Percentiles rank a stretch among this genome's conserved stretches.
These are phyloP conservation scores for Chamaea fasciata DNA, from an alignment of 2,113 vertebrate species.

Conservation along the genomic window DNA sequence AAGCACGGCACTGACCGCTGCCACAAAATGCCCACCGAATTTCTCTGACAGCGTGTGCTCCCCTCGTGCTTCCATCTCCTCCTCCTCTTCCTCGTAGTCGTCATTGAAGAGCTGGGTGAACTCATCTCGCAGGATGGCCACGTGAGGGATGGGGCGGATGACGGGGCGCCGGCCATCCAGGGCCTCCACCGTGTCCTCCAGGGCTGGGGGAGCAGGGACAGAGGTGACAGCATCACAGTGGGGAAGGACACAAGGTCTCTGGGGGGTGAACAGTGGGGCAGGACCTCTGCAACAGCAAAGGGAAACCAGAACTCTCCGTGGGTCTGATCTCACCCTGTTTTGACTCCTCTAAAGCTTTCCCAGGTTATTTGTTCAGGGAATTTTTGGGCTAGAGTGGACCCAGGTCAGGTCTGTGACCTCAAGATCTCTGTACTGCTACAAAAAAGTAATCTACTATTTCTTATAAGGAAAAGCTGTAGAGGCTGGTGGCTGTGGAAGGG, in stretches of 20 bases:
- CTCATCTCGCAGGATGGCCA: conserved; percentile 77
- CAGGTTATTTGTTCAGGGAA: too few relatives aligned
- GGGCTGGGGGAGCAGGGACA: conserved; percentile 55
- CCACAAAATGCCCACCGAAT: conserved; percentile 76
- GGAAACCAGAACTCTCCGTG: background rate
- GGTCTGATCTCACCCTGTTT: rapidly evolving
- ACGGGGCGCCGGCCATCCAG: conserved; percentile 65
- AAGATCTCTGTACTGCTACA: background rate
- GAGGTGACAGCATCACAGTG: background rate
- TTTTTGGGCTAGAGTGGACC: background rate
- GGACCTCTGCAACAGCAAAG: background rate
- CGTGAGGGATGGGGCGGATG: conserved; percentile 69
- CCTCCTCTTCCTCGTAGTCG: conserved; percentile 79
- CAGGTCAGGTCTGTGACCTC: background rate
- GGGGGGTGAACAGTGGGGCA: background rate
- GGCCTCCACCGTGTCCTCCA: conserved; percentile 69
- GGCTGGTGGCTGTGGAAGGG: background rate
- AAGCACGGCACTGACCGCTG: rapidly evolving
- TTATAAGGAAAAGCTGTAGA: background rate
- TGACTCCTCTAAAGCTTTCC: too few relatives aligned
- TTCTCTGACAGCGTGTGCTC: conserved; percentile 85
- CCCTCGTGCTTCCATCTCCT: conserved; percentile 81
- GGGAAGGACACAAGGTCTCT: background rate
- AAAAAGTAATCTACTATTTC: background rate
- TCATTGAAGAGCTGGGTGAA: conserved; percentile 74